Evolutionary conservation across 2,113 vertebrate genomes (phyloP).

Genomic region (Macrotus californicus): DNA sequence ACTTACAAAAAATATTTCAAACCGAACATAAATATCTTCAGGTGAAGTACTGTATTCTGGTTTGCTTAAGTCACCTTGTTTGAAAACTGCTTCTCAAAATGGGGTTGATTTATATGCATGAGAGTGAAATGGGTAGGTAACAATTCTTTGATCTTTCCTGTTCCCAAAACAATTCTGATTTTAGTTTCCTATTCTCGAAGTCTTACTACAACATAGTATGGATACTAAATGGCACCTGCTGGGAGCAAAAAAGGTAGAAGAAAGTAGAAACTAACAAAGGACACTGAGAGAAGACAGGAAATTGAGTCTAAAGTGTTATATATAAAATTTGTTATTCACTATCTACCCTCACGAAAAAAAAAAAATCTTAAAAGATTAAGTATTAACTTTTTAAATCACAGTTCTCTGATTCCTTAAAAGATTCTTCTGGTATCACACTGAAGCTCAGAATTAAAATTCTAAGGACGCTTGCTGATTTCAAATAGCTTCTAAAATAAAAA

Average conservation of each 20-base stretch:
- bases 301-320: neutral
- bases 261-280: neutral
- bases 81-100: slow-evolving; percentile 33
- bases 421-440: slow-evolving; percentile 8
- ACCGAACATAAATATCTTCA: slow-evolving; percentile 8
- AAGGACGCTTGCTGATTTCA: slow-evolving; percentile 36
- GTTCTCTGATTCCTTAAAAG: slow-evolving; percentile 17
- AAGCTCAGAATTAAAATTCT: slow-evolving; percentile 4
- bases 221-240: neutral
- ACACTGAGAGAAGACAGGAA: neutral
- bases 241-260: neutral
- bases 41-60: neutral
- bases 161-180: neutral
- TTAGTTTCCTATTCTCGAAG: neutral
- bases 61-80: neutral
- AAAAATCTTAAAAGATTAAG: slow-evolving; percentile 11
- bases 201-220: neutral
- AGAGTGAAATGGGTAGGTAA: neutral
- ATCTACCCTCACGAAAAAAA: neutral
- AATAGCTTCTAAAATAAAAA: slow-evolving; percentile 36
- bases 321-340: neutral
- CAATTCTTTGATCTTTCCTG: neutral
- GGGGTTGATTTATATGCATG: neutral
- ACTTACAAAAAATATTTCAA: slow-evolving; percentile 24
- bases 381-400: slow-evolving; percentile 22